Evolutionary conservation across 2,113 vertebrate species (phyloP).

Genomic region (Salvator merianae): DNA sequence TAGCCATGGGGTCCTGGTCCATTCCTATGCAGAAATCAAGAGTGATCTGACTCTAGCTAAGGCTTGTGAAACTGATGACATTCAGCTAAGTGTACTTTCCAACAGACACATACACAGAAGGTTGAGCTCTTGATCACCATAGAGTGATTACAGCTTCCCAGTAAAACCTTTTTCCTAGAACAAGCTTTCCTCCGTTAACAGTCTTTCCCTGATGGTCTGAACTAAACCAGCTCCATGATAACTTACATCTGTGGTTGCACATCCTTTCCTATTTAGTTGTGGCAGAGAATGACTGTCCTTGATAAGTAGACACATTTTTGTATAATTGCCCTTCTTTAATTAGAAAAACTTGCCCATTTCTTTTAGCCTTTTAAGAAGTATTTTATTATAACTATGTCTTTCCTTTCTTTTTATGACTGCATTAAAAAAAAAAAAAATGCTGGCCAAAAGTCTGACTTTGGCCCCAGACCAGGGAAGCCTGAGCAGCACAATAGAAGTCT

Average conservation of each 20-base stretch:
- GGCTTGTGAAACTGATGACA: not conserved
- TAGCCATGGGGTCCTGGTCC: not conserved
- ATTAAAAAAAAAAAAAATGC: not conserved
- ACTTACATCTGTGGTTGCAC: not conserved
- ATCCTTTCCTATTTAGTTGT: not conserved
- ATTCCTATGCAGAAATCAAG: not conserved
- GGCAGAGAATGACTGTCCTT: not conserved
- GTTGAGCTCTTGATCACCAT: not conserved
- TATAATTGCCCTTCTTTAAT: not conserved
- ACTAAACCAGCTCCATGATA: not conserved
- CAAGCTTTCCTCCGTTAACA: not conserved
- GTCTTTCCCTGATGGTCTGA: not conserved
- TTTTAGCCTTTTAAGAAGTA: not conserved
- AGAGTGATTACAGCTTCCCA: not conserved
- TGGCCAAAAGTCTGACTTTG: not conserved
- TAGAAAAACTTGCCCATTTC: not conserved
- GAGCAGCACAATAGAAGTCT: not conserved
- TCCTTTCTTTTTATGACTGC: not conserved
- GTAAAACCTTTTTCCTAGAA: not conserved
- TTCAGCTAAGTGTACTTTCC: not conserved
- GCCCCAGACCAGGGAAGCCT: not conserved
- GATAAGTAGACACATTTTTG: not conserved
- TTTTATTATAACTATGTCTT: not conserved
- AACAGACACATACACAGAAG: no score
- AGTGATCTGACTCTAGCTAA: not conserved